Conservation (phyloP, 2,113 vertebrate species). For the Upupa epops region DNA sequence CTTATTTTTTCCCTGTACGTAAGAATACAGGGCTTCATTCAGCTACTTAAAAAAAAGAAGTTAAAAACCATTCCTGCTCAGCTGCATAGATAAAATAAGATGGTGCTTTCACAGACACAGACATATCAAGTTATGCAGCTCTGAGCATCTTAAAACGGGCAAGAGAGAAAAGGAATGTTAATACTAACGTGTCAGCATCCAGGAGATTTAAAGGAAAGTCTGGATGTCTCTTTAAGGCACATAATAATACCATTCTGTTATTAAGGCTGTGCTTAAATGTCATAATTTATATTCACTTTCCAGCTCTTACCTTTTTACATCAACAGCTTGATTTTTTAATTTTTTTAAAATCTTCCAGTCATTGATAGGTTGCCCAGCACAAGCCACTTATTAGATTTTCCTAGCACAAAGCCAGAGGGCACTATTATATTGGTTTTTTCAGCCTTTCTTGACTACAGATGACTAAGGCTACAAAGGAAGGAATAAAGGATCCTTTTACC, state of each 20-base stretch:
- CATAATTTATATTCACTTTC: background rate
- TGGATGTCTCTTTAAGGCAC: background rate
- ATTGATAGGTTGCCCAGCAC: background rate
- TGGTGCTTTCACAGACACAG: background rate
- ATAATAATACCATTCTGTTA: background rate
- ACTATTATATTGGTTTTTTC: slow-evolving; percentile 28
- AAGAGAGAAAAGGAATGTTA: background rate
- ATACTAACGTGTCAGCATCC: background rate
- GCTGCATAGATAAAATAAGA: background rate
- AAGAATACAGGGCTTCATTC: background rate
- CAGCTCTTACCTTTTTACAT: background rate
- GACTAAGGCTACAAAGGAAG: background rate
- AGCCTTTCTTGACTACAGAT: background rate
- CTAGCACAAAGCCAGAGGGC: slow-evolving; percentile 51
- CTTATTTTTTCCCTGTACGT: background rate
- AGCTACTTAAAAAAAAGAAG: background rate
- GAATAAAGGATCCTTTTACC: slow-evolving; percentile 13
- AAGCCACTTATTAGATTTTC: background rate
- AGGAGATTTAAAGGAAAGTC: background rate
- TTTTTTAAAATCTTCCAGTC: background rate
- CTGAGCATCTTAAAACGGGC: background rate
- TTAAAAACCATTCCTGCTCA: background rate
- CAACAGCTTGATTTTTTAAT: background rate
- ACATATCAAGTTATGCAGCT: background rate
- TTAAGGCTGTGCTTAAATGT: background rate